Evolutionary conservation across 53 echinoderm and acorn worm species (phyloP), one percentile per base, ranked within the genome.

Genomic region (Antedon mediterranea): DNA sequence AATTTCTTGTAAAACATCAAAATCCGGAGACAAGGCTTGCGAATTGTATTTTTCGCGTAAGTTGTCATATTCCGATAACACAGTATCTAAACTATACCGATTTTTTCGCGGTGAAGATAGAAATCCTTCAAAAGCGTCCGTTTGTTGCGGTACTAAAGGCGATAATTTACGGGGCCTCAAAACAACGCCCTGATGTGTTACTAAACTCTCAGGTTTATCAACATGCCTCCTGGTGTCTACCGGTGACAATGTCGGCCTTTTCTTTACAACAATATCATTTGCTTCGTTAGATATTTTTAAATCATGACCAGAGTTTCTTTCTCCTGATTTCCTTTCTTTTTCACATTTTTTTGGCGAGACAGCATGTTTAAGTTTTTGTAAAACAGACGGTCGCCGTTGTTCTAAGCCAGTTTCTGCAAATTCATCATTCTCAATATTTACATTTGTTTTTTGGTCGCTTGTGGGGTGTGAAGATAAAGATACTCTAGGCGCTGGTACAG

Each of bases 41-140:
- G 87, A 89, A 73, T 85, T 87, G 73, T 95, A 95, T 71, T 92
- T 92, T 71, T 91, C 97, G 79, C 92, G 85, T 23, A 95, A 87
- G 72, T 82, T 72, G 26, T 95, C 97, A 34, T 91, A 95, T 71
- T 95, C 91, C 15, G 92, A 89, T 33, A 95, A 78, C 5, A 95
- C 89, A 29, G 87, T 88, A 72, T 95, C 97, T 30, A 95, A 76
- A 30, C 85, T 95, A 43, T 88, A 79, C 32, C 81, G 75, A 0
- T 86, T 88, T 0, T 83, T 83, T 41, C 81, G 31, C 6, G 85
- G 74, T 9, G 88, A 85, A 11, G 57, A 57, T 70, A 88, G 76
- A 78, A 80, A 79, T 32, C 88, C 91, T 23, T 88, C 85, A 27
- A 87, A 90, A 29, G 82, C 84, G 28, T 90, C 91, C 0, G 91